Evolutionary conservation across 1,140 invertebrate genomes (phyloP).

Genomic region (Bradysia coprophila): DNA sequence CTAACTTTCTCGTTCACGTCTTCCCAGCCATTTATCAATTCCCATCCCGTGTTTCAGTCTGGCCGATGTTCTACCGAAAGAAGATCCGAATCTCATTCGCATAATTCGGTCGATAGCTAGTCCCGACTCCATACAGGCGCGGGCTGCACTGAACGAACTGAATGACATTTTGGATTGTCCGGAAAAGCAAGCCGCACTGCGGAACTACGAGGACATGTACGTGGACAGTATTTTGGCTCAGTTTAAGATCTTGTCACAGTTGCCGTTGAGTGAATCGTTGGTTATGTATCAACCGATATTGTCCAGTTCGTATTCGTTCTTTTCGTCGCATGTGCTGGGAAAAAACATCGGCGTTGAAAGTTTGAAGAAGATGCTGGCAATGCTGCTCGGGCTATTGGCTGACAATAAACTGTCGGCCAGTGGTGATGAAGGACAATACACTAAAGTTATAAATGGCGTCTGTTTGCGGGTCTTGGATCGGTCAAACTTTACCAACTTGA

Average conservation of each 20-base stretch:
- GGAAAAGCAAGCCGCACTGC: conserved; percentile 20
- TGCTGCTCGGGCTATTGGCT: conserved; percentile 18
- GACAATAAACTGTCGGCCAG: conserved; percentile 17
- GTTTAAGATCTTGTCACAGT: conserved; percentile 34
- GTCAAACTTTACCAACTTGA: conserved; percentile 22
- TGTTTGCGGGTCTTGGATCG: conserved; percentile 22
- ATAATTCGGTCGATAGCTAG: conserved; percentile 18
- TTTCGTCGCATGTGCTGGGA: conserved; percentile 56
- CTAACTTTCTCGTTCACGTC: too few species aligned
- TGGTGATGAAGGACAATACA: conserved; percentile 20
- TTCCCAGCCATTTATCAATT: not conserved
- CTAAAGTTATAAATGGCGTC: conserved; percentile 23
- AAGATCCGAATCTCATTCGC: conserved; percentile 20
- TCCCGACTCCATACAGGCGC: conserved; percentile 15
- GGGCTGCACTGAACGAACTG: conserved; percentile 20
- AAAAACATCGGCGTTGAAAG: conserved; percentile 18
- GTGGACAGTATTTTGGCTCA: conserved; percentile 22
- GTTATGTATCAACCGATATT: conserved; percentile 69
- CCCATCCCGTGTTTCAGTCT: conserved; percentile 7
- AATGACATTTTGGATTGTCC: conserved; percentile 19
- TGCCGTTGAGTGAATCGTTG: conserved; percentile 69
- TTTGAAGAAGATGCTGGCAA: conserved; percentile 22
- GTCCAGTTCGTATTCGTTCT: conserved; percentile 69
- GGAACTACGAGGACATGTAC: conserved; percentile 23
- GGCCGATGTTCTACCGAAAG: conserved; percentile 18